Percentiles rank a stretch among this genome's conserved stretches.
Evolutionary conservation across 2,113 vertebrate genomes (phyloP).

Genomic region (Ceyx margarethae): DNA sequence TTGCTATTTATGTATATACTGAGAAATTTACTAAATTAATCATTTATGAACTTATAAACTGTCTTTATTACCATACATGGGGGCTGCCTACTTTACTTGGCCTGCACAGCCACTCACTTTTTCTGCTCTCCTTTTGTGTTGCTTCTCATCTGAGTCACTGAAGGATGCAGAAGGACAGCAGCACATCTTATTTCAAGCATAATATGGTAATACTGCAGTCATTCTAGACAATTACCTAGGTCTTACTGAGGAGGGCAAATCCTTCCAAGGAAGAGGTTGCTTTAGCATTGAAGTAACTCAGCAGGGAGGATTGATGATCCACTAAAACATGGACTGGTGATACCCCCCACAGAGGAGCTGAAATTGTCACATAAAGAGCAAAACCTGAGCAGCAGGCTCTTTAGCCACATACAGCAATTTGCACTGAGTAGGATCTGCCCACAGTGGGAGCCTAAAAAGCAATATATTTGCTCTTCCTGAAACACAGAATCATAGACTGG

Average conservation of each 20-base stretch:
- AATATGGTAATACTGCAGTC: not conserved
- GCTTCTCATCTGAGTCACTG: not conserved
- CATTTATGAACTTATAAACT: not conserved
- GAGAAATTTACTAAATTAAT: not conserved
- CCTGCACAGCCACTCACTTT: not conserved
- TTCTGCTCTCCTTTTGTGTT: not conserved
- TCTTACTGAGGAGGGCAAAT: not conserved
- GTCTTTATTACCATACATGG: not conserved
- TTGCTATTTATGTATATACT: not conserved
- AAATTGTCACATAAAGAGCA: constrained; percentile 22
- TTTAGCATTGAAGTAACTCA: not conserved
- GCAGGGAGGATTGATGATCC: constrained; percentile 5
- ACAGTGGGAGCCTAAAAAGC: not conserved
- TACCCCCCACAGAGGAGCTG: not conserved
- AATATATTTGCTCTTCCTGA: not conserved
- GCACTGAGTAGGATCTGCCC: not conserved
- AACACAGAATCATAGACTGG: not conserved
- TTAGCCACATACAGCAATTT: not conserved
- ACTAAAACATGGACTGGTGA: not conserved
- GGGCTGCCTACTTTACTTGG: not conserved
- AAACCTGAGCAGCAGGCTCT: not conserved
- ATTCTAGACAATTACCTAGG: not conserved
- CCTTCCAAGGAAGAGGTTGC: not conserved
- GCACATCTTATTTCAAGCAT: not conserved
- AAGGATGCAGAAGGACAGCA: not conserved